These are phyloP conservation scores for Diacarnus erythraeanus DNA, from an alignment of 37 sponge, comb jelly and placozoan species.

Conservation along the genomic window DNA sequence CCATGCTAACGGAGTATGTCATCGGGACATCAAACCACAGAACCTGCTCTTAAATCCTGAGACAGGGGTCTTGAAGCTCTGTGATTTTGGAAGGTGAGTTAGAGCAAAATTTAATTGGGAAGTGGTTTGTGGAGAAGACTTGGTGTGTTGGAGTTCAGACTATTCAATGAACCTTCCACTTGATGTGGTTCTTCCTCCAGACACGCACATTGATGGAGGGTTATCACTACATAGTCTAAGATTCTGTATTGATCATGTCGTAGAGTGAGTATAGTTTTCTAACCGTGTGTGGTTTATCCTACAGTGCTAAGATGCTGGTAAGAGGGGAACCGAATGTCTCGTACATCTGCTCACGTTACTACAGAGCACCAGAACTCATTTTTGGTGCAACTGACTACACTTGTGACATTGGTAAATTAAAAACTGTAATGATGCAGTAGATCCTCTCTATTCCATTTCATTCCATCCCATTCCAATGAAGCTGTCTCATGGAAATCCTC, in stretches of 20 bases:
- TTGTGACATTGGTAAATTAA: conserved; percentile 77
- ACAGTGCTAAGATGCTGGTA: conserved; percentile 93
- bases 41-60: conserved; percentile 95
- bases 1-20: conserved; percentile 97
- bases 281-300: neutral
- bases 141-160: too few relatives aligned
- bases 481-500: too few relatives aligned
- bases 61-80: conserved; percentile 89
- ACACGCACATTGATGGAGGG: too few relatives aligned
- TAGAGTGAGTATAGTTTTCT: neutral
- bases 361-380: conserved; percentile 99
- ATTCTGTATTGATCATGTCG: neutral
- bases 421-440: neutral
- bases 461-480: neutral
- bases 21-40: conserved; percentile 98
- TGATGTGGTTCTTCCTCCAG: too few relatives aligned
- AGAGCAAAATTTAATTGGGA: neutral
- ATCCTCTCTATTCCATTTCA: neutral
- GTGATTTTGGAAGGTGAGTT: conserved; percentile 94
- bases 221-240: neutral
- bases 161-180: too few relatives aligned
- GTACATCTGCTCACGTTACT: conserved; percentile 98
- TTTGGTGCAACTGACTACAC: conserved; percentile 99
- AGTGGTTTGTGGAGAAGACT: too few relatives aligned
- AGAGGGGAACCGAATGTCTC: conserved; percentile 97